Conservation (phyloP, 2,113 vertebrate genomes). For the Daphoenositta chrysoptera region DNA sequence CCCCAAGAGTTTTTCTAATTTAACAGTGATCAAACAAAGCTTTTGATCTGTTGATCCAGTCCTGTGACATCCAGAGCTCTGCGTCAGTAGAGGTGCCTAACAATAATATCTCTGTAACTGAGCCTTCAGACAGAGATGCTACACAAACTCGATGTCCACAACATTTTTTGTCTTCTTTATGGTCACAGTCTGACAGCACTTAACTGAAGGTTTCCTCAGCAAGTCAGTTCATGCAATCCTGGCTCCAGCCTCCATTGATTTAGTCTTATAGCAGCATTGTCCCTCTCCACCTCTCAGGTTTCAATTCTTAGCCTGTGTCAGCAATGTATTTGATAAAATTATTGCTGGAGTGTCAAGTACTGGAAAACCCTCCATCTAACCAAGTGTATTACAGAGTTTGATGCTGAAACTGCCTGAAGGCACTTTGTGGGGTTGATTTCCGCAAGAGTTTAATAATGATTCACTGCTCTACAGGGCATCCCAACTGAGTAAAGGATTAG, state of each 20-base stretch:
- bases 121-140: neutral
- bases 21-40: neutral
- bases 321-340: neutral
- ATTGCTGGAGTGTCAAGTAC: neutral
- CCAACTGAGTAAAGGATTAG: neutral
- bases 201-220: neutral
- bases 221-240: neutral
- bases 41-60: neutral
- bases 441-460: rapidly evolving
- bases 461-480: neutral
- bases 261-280: neutral
- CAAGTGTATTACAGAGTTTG: neutral
- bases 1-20: rapidly evolving
- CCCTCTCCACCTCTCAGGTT: neutral
- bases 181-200: neutral
- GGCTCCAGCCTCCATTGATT: neutral
- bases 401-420: neutral
- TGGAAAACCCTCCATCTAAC: neutral
- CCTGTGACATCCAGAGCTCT: neutral
- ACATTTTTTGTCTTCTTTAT: neutral
- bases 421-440: neutral
- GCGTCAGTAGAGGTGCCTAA: neutral
- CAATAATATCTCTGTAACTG: rapidly evolving
- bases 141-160: neutral
- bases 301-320: neutral